Evolutionary conservation across 2,797 vertebrate species (phyloP), one percentile per base, ranked within the genome.

Genomic region (Limnodromus scolopaceus): DNA sequence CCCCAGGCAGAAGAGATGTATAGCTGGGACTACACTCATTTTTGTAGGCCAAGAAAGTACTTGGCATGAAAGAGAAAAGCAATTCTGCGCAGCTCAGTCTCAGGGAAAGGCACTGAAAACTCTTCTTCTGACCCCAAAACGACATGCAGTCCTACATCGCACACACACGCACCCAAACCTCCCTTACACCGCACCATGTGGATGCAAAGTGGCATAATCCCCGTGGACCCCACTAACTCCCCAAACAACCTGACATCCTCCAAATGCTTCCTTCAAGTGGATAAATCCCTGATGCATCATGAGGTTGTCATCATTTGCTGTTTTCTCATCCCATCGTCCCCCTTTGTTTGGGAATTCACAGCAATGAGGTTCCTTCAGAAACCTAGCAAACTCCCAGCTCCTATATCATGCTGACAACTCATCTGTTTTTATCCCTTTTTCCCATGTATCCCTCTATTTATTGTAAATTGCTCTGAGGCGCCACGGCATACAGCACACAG

Each of bases 361-460:
- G 25, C 63, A 72, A 6, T 32, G 27, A 72, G 10, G 36, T 51
- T 93, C 75, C 48, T 87, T 80, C 64, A 80, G 87, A 30, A 89
- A 43, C 43, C 51, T 19, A n/a, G 43, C 13, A 45, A 58, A 36
- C 24, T 58, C 55, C 27, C 58, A 46, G 39, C 22, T 84, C 41
- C 57, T 94, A 18, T 39, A n/a, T 84, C 34, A n/a, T 25, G 32
- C 51, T 30, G 17, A 61, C 55, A 87, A 51, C 36, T 84, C 80
- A 12, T 68, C 41, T 20, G 24, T 18, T 94, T 79, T 80, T 88
- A 85, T 68, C 48, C 55, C 54, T 46, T 60, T 65, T 69, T 69
- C 91, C 83, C 45, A 58, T 58, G 70, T 81, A 92, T 95, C 84
- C 91, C 46, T 77, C 66, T 69, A 87, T 92, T 96, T 80, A 78